phyloP scores from a whole-genome alignment of 2,797 vertebrate species.

The Hephaestus fuliginosus region DNA sequence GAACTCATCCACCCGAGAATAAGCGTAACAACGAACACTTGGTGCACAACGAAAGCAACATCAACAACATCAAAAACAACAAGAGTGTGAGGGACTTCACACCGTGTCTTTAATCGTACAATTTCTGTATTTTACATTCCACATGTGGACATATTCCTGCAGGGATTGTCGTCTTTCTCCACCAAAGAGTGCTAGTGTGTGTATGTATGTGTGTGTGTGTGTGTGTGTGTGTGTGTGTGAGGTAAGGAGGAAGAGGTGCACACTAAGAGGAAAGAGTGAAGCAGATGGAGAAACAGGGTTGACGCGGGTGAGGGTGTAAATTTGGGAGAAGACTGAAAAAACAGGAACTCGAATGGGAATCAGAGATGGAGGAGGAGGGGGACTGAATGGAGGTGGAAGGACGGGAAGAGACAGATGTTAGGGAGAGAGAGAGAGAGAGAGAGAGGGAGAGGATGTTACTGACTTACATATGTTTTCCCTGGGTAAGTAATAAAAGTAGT shows the following conservation, averaged over 20 bases:
- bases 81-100: constrained; percentile 67
- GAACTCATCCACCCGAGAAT: constrained; percentile 48
- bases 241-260: background rate
- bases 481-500: constrained; percentile 57
- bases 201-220: constrained; percentile 30
- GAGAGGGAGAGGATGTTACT: constrained; percentile 10
- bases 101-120: constrained; percentile 73
- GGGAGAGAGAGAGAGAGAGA: background rate
- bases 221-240: constrained; percentile 13
- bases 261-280: constrained; percentile 23
- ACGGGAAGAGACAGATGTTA: background rate
- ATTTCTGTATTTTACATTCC: constrained; percentile 82
- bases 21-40: constrained; percentile 68
- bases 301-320: background rate
- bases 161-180: constrained; percentile 76
- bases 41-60: constrained; percentile 70
- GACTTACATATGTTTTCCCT: constrained; percentile 65
- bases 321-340: background rate
- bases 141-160: constrained; percentile 75
- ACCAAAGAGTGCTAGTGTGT: constrained; percentile 64
- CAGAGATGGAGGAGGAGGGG: background rate
- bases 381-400: background rate
- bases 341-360: background rate
- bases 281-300: background rate
- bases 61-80: constrained; percentile 69